Conservation (phyloP, 2,888 invertebrate species). For the Protonemura montana region DNA sequence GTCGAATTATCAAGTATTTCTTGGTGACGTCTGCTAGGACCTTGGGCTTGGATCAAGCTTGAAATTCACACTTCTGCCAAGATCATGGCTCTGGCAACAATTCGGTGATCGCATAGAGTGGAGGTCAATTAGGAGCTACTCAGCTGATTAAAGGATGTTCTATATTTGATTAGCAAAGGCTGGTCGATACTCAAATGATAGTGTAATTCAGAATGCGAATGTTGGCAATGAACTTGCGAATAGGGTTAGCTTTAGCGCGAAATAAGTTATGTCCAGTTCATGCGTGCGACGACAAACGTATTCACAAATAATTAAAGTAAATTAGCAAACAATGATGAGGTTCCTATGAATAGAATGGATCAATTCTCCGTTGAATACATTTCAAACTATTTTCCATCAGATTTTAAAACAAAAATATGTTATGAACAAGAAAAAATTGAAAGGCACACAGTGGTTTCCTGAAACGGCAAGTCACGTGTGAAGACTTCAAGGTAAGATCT, state of each 20-base stretch:
- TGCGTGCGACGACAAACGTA: background rate
- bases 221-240: background rate
- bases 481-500: no score
- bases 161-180: background rate
- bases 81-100: background rate
- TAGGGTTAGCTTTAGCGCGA: background rate
- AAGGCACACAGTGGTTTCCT: no score
- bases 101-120: background rate
- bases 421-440: no score
- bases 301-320: background rate
- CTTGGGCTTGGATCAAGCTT: background rate
- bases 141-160: background rate
- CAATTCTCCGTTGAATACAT: no score
- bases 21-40: background rate
- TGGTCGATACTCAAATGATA: background rate
- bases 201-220: background rate
- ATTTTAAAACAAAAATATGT: no score
- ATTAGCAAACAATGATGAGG: background rate
- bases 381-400: no score
- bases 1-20: background rate
- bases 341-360: background rate
- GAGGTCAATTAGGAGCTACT: background rate
- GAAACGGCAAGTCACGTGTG: no score
- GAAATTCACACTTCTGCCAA: background rate
- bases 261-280: background rate